Percentiles rank a stretch among this genome's conserved stretches.
Evolutionary conservation across 2,797 vertebrate genomes (phyloP).

Genomic region (Mus caroli): DNA sequence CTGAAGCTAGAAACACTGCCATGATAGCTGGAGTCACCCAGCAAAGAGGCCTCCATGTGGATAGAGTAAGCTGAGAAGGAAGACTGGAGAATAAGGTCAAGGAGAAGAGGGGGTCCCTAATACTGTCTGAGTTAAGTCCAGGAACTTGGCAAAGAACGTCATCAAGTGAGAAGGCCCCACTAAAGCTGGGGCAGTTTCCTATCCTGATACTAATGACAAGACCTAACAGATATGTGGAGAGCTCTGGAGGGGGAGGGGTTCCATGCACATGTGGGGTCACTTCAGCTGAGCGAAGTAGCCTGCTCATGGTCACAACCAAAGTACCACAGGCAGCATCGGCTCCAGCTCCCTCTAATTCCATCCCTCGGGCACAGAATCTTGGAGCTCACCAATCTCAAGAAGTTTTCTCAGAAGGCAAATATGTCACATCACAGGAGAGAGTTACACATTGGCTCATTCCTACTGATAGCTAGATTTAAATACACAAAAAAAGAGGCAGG

Average conservation of each 20-base stretch:
- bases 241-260: neutral
- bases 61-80: neutral
- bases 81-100: accelerated
- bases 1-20: neutral
- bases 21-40: neutral
- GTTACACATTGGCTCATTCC: neutral
- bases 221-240: neutral
- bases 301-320: neutral
- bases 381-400: neutral
- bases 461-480: slow-evolving; percentile 15
- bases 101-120: neutral
- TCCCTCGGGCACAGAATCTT: neutral
- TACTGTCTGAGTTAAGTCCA: neutral
- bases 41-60: neutral
- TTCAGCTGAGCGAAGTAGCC: neutral
- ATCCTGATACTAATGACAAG: neutral
- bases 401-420: neutral
- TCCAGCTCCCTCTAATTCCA: no score
- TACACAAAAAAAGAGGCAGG: neutral
- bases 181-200: neutral
- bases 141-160: neutral
- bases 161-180: no score
- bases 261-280: neutral
- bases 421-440: neutral
- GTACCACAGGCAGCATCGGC: neutral